Evolutionary conservation across 2,888 invertebrate species (phyloP), one percentile per base, ranked within the genome.

Genomic region (Catocala fraxini): DNA sequence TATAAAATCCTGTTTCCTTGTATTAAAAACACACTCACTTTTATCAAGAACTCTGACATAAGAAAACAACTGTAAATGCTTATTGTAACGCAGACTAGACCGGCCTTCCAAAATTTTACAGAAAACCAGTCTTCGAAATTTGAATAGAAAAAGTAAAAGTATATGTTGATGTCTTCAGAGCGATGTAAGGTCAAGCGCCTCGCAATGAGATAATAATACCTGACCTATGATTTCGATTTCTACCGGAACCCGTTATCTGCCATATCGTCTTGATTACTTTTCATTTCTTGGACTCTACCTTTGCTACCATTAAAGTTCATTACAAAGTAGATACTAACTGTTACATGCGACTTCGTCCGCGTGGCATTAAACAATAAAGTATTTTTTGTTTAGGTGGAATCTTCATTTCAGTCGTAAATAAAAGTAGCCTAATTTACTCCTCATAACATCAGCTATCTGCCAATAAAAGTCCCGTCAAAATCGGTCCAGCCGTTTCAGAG

Each of bases 141-240:
- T 55, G 34, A 51, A 57, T 52, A 54, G 45, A 54, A 63, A 71
- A 75, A 75, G 75, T 75, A 75, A 75, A 78, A 75, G 76, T 69
- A 59, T 52, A 64, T 60, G 48, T 49, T 65, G 62, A 63, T 65
- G 61, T 11, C 48, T 7, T 59, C 11, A 65, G 25, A 77, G 59
- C 59, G 57, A 43, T 54, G 56, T 63, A 68, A 77, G 80, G 79
- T 77, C 71, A 74, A 67, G 60, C 51, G 57, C 69, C 79, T 71
- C 46, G 39, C 57, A 68, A 71, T 79, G 74, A 67, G 64, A 65
- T 74, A 74, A 72, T 70, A 71, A 68, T 71, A 63, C 72, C 76
- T 81, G 86, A 83, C 85, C 85, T 81, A 74, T 73, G 82, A 68
- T 86, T 86, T 86, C 84, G 76, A 81, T 86, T 86, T 86, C 87